Evolutionary conservation across 2,113 vertebrate genomes (phyloP).

Genomic region (Dryoscopus gambensis): DNA sequence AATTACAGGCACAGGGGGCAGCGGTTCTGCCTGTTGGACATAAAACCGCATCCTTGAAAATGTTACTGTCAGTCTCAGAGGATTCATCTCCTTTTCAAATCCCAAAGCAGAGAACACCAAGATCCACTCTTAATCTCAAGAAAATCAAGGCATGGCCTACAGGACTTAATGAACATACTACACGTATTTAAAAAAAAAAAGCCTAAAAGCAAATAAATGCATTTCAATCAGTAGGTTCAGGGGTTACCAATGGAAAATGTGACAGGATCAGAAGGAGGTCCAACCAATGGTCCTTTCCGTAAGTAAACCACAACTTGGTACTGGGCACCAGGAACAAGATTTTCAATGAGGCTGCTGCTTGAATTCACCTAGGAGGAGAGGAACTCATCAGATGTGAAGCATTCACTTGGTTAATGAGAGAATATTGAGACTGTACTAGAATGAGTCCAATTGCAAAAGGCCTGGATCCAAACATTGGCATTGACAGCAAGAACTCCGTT

Average conservation of each 20-base stretch:
- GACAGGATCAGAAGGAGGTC: conserved; percentile 90
- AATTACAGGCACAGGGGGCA: background rate
- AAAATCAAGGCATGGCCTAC: background rate
- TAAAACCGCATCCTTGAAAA: background rate
- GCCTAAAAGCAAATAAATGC: background rate
- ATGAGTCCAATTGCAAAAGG: background rate
- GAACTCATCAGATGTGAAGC: background rate
- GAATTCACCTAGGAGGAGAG: conserved; percentile 83
- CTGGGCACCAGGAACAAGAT: conserved; percentile 91
- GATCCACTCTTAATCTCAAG: background rate
- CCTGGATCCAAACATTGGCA: background rate
- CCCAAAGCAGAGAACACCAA: background rate
- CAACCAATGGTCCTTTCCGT: conserved; percentile 86
- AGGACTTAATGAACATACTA: background rate
- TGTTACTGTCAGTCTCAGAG: background rate
- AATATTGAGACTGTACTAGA: background rate
- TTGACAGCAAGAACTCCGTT: background rate
- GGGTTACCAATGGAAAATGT: conserved; percentile 90
- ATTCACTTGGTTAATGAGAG: background rate
- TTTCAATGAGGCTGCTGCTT: conserved; percentile 84
- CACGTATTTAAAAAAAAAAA: background rate
- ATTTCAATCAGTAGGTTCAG: background rate
- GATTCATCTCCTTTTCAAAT: background rate
- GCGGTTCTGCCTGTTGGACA: background rate
- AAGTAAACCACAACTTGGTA: conserved; percentile 89